Evolutionary conservation across 2,797 vertebrate species (phyloP).

Genomic region (Bradypodion pumilum): DNA sequence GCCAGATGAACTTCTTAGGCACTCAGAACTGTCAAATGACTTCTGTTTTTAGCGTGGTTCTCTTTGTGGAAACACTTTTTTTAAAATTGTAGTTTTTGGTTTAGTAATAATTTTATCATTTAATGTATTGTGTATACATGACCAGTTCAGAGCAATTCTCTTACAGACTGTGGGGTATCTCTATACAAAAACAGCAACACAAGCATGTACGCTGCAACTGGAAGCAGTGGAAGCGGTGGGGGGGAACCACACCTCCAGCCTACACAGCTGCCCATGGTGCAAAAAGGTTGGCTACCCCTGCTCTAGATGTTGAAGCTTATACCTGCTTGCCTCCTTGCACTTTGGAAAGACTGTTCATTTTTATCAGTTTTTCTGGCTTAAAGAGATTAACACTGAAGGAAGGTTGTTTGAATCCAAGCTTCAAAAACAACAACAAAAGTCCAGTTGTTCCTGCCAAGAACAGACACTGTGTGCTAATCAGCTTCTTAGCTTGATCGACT

Average conservation of each 20-base stretch:
- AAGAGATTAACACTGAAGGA: no score
- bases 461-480: no score
- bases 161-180: neutral
- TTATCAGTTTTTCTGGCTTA: no score
- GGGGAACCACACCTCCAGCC: no score
- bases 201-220: neutral
- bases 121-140: neutral
- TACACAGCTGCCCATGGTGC: no score
- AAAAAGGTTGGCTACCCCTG: no score
- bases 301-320: neutral
- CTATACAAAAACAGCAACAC: neutral
- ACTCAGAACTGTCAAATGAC: neutral
- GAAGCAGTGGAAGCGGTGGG: no score
- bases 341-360: no score
- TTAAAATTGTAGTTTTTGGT: neutral
- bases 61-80: neutral
- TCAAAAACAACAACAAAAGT: no score
- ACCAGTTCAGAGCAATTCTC: neutral
- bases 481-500: no score
- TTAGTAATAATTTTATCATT: neutral
- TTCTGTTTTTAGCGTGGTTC: neutral
- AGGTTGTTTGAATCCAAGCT: no score
- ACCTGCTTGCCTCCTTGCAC: neutral
- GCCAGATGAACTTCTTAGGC: neutral
- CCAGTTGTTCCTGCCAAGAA: no score